phyloP scores from a whole-genome alignment of 1,140 invertebrate species.

The Trachelipus rathkii region DNA sequence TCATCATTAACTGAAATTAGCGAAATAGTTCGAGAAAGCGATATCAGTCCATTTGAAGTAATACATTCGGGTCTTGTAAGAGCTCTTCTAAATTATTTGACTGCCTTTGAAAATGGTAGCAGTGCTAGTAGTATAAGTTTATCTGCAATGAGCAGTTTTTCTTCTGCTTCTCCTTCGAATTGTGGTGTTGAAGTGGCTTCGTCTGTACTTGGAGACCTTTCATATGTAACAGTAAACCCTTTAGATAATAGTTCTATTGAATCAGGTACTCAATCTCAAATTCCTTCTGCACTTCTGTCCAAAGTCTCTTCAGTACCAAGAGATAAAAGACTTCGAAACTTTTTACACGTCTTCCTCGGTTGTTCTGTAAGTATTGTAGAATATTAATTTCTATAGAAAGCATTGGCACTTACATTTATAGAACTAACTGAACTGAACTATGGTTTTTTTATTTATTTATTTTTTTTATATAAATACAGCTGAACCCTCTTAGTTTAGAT shows the following conservation, averaged over 20 bases:
- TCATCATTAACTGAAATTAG: slow-evolving; percentile 74
- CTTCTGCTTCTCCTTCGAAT: too few species aligned
- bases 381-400: not conserved
- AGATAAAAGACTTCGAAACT: slow-evolving; percentile 76
- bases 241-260: too few species aligned
- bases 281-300: slow-evolving; percentile 42
- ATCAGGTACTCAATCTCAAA: not conserved
- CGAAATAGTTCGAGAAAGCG: slow-evolving; percentile 82
- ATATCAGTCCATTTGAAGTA: slow-evolving; percentile 96
- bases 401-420: too few species aligned
- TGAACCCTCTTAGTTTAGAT: slow-evolving; percentile 46
- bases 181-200: too few species aligned
- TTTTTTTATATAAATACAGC: slow-evolving; percentile 43
- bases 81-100: slow-evolving; percentile 80
- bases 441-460: not conserved
- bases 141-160: too few species aligned
- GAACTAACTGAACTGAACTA: too few species aligned
- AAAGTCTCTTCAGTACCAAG: slow-evolving; percentile 56
- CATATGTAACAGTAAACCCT: too few species aligned
- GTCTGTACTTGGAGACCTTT: too few species aligned
- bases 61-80: slow-evolving; percentile 91
- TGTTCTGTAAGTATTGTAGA: slow-evolving; percentile 59
- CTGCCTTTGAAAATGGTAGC: slow-evolving; percentile 42
- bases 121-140: not conserved
- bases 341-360: slow-evolving; percentile 86